Evolutionary conservation across 2,888 invertebrate species (phyloP).

Genomic region (Poecilobothrus nobilitatus): DNA sequence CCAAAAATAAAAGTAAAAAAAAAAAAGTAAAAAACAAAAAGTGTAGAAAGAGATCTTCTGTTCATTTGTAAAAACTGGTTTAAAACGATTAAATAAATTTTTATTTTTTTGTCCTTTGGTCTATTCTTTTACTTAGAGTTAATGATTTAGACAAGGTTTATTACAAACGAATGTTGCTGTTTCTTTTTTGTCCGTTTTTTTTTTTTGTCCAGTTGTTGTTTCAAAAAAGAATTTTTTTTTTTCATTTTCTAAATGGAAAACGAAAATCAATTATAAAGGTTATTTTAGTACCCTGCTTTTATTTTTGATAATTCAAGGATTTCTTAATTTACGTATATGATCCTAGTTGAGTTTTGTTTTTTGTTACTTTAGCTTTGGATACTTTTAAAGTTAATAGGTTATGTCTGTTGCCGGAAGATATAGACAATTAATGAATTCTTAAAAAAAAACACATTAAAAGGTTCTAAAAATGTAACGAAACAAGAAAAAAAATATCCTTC

Average conservation of each 20-base stretch:
- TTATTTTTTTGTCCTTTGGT: background rate
- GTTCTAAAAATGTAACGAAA: too few species aligned
- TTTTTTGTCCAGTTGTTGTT: too few species aligned
- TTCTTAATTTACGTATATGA: too few species aligned
- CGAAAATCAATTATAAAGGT: background rate
- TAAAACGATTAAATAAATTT: background rate
- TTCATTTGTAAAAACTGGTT: background rate
- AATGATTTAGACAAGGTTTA: background rate
- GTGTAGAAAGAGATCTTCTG: too few species aligned
- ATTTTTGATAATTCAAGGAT: too few species aligned
- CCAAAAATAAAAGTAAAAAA: background rate
- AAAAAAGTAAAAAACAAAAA: background rate
- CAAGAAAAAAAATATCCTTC: too few species aligned
- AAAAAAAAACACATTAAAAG: background rate
- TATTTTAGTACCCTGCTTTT: background rate
- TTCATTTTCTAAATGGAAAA: background rate
- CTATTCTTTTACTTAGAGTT: background rate
- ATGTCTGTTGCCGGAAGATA: slow-evolving; percentile 6
- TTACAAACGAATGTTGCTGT: background rate
- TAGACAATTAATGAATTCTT: background rate
- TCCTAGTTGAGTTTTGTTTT: too few species aligned
- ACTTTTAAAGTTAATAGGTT: background rate
- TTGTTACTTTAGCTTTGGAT: too few species aligned
- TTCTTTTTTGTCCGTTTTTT: too few species aligned
- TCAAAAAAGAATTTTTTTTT: background rate